phyloP scores from a whole-genome alignment of 2,113 vertebrate genomes.

The Vulpes lagopus region DNA sequence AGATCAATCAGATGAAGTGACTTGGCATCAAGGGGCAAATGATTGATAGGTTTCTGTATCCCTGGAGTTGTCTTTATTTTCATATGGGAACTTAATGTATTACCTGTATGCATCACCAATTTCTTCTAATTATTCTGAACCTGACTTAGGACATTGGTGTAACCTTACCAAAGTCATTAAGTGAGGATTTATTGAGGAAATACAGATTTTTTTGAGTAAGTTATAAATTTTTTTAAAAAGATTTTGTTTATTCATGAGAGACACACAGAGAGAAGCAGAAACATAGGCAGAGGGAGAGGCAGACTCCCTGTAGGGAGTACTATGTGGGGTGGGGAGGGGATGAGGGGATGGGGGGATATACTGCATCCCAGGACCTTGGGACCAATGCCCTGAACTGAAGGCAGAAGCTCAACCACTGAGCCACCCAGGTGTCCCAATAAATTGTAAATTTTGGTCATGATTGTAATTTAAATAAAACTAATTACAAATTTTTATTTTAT shows the following conservation, averaged over 20 bases:
- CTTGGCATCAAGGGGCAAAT: not conserved
- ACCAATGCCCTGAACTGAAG: too few species aligned
- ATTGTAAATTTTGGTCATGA: not conserved
- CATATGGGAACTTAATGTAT: not conserved
- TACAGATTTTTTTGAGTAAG: not conserved
- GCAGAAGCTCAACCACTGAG: too few species aligned
- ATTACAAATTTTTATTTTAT: not conserved
- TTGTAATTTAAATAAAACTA: not conserved
- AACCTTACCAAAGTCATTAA: not conserved
- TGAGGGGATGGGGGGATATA: too few species aligned
- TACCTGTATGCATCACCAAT: not conserved
- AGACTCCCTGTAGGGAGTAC: too few species aligned
- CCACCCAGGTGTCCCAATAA: too few species aligned
- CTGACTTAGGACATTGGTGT: not conserved
- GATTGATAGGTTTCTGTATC: not conserved
- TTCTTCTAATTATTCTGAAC: not conserved
- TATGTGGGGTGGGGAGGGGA: too few species aligned
- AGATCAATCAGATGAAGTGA: not conserved
- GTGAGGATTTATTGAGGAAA: not conserved
- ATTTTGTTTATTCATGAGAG: too few species aligned
- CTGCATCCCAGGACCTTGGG: too few species aligned
- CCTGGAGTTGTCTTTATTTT: not conserved
- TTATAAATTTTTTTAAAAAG: not conserved
- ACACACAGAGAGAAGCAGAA: too few species aligned
- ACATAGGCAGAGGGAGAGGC: too few species aligned